A percentile compares a stretch with the other conserved stretches of the same genome.
Conservation (phyloP, 2,113 vertebrate genomes). For the Takifugu flavidus region DNA sequence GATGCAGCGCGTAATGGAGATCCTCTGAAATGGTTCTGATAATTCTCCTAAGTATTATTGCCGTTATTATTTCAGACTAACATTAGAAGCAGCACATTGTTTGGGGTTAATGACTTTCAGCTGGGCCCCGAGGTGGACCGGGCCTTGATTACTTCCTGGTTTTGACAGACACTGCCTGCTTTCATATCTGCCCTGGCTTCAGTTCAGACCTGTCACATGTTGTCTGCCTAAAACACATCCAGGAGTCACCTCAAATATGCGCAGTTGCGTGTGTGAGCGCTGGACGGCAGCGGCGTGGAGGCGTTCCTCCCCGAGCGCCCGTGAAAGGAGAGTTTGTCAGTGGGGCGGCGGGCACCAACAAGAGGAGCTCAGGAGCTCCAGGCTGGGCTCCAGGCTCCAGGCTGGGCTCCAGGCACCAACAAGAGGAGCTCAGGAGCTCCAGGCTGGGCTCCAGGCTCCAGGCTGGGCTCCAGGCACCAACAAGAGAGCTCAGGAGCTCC, state of each 20-base stretch:
- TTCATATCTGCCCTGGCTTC: conserved; percentile 84
- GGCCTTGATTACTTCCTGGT: conserved; percentile 84
- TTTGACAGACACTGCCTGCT: conserved; percentile 88
- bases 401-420: too few relatives aligned
- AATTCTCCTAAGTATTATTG: conserved; percentile 82
- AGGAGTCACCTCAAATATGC: conserved; percentile 71
- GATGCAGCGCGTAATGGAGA: conserved; percentile 74
- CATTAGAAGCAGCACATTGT: conserved; percentile 89
- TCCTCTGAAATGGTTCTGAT: conserved; percentile 82
- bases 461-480: too few relatives aligned
- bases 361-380: conserved; percentile 51
- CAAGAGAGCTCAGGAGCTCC: too few relatives aligned
- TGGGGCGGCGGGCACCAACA: conserved; percentile 57
- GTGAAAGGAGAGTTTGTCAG: conserved; percentile 73
- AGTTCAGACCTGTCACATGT: conserved; percentile 80
- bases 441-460: too few relatives aligned
- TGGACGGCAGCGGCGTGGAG: conserved; percentile 15
- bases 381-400: conserved; percentile 25
- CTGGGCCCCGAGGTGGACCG: conserved; percentile 75
- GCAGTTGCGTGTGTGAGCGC: conserved; percentile 38
- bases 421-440: too few relatives aligned
- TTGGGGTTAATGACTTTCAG: conserved; percentile 91
- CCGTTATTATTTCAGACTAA: conserved; percentile 73
- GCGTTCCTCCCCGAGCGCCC: conserved; percentile 36
- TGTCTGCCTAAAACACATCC: conserved; percentile 80